These are phyloP conservation scores for Acrocephalus scirpaceus DNA, from an alignment of 2,797 vertebrate species.

Conservation along the genomic window DNA sequence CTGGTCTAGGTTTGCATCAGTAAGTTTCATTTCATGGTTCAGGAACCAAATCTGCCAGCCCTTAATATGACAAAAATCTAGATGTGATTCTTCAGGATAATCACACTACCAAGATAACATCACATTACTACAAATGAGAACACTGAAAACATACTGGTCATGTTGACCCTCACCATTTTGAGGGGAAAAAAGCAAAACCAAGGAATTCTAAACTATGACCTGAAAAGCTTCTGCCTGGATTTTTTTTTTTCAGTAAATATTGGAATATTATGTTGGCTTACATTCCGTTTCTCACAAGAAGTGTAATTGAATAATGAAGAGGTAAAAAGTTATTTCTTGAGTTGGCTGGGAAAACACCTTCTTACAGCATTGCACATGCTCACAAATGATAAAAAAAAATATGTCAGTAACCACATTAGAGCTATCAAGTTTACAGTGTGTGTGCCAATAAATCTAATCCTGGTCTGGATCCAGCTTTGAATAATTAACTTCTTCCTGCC, in stretches of 20 bases:
- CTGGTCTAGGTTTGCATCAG: background rate
- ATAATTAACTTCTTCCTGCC: constrained; percentile 29
- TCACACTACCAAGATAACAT: background rate
- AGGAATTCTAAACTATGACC: background rate
- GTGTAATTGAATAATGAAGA: background rate
- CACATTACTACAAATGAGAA: background rate
- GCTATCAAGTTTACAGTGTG: background rate
- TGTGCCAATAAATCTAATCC: background rate
- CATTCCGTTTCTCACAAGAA: background rate
- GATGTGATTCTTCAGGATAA: background rate
- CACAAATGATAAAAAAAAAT: background rate
- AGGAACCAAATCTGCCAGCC: background rate
- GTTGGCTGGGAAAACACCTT: background rate
- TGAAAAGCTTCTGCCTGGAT: background rate
- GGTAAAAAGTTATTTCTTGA: background rate
- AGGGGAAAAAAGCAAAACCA: background rate
- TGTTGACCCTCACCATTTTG: background rate
- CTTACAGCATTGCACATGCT: background rate
- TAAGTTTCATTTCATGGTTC: background rate
- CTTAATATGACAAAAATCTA: background rate
- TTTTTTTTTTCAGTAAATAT: background rate
- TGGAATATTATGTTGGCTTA: background rate
- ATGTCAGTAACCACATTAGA: background rate
- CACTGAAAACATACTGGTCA: background rate
- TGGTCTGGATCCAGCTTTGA: background rate